Percentiles rank a stretch among this genome's conserved stretches.
These are phyloP conservation scores for Periphyllus acericola DNA, from an alignment of 2,888 invertebrate species.

Conservation along the genomic window DNA sequence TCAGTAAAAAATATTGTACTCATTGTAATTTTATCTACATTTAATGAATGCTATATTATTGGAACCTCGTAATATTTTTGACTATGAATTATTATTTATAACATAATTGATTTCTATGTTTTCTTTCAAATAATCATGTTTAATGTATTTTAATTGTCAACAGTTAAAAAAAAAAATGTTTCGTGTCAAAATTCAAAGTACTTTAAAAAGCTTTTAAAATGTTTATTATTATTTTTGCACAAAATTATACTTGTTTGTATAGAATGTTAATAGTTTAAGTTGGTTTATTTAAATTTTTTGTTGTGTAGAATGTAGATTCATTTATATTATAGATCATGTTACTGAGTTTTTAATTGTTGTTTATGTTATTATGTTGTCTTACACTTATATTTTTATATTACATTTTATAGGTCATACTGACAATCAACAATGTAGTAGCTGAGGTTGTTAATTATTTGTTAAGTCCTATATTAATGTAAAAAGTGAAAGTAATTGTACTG, in stretches of 20 bases:
- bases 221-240: not conserved
- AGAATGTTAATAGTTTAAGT: not conserved
- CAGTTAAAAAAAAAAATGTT: not conserved
- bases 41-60: not conserved
- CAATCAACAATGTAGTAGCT: too few species aligned
- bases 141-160: not conserved
- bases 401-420: too few species aligned
- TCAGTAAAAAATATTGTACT: too few species aligned
- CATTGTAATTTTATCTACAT: too few species aligned
- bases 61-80: not conserved
- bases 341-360: not conserved
- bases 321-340: not conserved
- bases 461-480: too few species aligned
- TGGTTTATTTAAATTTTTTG: not conserved
- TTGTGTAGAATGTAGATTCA: not conserved
- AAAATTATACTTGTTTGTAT: not conserved
- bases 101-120: not conserved
- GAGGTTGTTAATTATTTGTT: too few species aligned
- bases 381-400: too few species aligned
- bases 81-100: not conserved
- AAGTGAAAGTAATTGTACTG: too few species aligned
- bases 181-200: not conserved
- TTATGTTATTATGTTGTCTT: not conserved
- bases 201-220: not conserved
- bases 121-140: not conserved